Percentiles rank a stretch among this genome's conserved stretches.
phyloP scores from a whole-genome alignment of 1,140 invertebrate genomes.

The Leptinotarsa texana region DNA sequence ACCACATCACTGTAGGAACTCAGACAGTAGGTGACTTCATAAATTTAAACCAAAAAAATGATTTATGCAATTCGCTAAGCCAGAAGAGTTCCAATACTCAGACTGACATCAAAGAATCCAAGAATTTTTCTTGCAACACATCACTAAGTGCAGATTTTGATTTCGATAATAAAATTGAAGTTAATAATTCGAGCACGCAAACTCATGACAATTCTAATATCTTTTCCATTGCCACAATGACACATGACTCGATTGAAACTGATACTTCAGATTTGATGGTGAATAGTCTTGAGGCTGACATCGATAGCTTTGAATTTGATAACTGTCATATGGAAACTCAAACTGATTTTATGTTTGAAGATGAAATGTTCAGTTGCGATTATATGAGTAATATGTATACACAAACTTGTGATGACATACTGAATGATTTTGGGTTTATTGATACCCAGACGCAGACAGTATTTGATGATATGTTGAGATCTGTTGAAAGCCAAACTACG shows the following conservation, averaged over 20 bases:
- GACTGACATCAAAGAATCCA: slow-evolving; percentile 40
- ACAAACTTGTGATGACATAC: slow-evolving; percentile 64
- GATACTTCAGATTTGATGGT: slow-evolving; percentile 45
- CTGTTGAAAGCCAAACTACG: slow-evolving; percentile 53
- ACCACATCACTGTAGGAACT: slow-evolving; percentile 57
- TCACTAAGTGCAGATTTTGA: slow-evolving; percentile 44
- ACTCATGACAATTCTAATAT: slow-evolving; percentile 39
- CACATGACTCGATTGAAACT: slow-evolving; percentile 44
- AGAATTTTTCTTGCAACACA: slow-evolving; percentile 49
- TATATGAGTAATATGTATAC: slow-evolving; percentile 63
- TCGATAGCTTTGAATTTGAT: slow-evolving; percentile 55
- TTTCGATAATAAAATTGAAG: slow-evolving; percentile 42
- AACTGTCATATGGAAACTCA: slow-evolving; percentile 64
- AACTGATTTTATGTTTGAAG: slow-evolving; percentile 58
- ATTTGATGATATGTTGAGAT: slow-evolving; percentile 49
- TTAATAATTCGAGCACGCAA: slow-evolving; percentile 50
- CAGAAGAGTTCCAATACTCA: slow-evolving; percentile 47
- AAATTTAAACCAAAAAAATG: slow-evolving; percentile 35
- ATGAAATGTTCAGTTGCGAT: slow-evolving; percentile 50
- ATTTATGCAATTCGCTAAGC: slow-evolving; percentile 33
- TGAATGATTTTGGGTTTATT: slow-evolving; percentile 60
- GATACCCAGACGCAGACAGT: slow-evolving; percentile 66
- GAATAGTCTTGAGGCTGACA: slow-evolving; percentile 37
- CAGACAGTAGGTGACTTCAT: slow-evolving; percentile 56
- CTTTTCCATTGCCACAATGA: slow-evolving; percentile 37